Evolutionary conservation across 1,140 invertebrate species (phyloP).

Genomic region (Physella acuta): DNA sequence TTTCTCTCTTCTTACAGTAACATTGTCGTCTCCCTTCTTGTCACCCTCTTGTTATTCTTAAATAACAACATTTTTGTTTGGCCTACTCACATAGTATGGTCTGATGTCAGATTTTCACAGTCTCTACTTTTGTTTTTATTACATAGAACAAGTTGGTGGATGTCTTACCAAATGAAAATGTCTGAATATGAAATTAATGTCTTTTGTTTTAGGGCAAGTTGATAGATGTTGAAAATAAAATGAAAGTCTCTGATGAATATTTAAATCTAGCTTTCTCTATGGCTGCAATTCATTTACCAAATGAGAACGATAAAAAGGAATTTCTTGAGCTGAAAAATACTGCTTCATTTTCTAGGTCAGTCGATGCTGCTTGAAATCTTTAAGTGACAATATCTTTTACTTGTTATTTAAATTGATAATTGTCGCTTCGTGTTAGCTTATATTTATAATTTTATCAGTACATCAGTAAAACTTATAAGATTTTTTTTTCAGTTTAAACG

Average conservation of each 20-base stretch:
- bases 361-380: no score
- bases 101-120: no score
- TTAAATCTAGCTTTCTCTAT: not conserved
- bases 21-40: no score
- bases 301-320: slow-evolving; percentile 5
- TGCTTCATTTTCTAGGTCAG: not conserved
- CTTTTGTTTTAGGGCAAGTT: slow-evolving; percentile 19
- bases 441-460: not conserved
- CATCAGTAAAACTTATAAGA: no score
- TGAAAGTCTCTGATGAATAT: not conserved
- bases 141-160: no score
- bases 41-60: no score
- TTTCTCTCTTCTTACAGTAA: no score
- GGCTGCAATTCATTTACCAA: not conserved
- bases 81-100: no score
- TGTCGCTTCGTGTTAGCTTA: not conserved
- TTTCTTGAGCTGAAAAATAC: not conserved
- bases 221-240: not conserved
- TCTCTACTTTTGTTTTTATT: no score
- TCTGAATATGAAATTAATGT: no score
- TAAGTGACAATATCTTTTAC: not conserved
- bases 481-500: slow-evolving; percentile 34
- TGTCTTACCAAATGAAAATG: no score
- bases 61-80: no score
- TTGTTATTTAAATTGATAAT: not conserved